These are phyloP conservation scores for Neogobius melanostomus DNA, from an alignment of 2,113 vertebrate genomes.

Conservation along the genomic window DNA sequence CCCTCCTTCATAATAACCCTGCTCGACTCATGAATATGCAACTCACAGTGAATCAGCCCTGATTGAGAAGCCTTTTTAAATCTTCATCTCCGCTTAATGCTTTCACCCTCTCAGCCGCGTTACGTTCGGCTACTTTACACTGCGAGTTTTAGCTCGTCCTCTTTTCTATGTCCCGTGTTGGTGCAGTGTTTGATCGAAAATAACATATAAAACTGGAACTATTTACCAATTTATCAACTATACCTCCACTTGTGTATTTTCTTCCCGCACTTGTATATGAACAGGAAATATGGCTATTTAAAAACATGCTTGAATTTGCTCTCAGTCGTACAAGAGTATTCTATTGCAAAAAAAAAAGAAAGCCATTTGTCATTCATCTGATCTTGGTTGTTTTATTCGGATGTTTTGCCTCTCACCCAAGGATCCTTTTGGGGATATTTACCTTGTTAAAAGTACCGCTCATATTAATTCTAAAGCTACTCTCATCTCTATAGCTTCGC, in stretches of 20 bases:
- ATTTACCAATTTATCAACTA: constrained; percentile 25
- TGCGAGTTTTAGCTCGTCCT: constrained; percentile 13
- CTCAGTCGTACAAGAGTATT: too few relatives aligned
- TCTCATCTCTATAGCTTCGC: too few relatives aligned
- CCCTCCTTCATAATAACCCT: constrained; percentile 43
- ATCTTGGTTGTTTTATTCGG: too few relatives aligned
- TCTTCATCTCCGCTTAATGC: constrained; percentile 32
- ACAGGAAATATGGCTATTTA: neutral
- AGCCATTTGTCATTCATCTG: too few relatives aligned
- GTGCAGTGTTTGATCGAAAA: constrained; percentile 17
- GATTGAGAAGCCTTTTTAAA: constrained; percentile 43
- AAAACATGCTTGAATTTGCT: too few relatives aligned
- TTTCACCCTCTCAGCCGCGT: constrained; percentile 25
- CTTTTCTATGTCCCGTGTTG: neutral
- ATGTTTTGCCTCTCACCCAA: too few relatives aligned
- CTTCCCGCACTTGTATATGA: neutral
- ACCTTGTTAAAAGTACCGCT: too few relatives aligned
- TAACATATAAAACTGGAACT: constrained; percentile 29
- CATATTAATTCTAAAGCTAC: too few relatives aligned
- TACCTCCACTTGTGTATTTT: constrained; percentile 22
- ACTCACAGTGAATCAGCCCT: constrained; percentile 38
- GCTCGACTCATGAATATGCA: constrained; percentile 61
- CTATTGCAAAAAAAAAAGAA: too few relatives aligned
- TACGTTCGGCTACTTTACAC: constrained; percentile 8
- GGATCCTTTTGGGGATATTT: too few relatives aligned